These are phyloP conservation scores for Coilia nasus DNA, from an alignment of 2,797 vertebrate genomes.

Conservation along the genomic window DNA sequence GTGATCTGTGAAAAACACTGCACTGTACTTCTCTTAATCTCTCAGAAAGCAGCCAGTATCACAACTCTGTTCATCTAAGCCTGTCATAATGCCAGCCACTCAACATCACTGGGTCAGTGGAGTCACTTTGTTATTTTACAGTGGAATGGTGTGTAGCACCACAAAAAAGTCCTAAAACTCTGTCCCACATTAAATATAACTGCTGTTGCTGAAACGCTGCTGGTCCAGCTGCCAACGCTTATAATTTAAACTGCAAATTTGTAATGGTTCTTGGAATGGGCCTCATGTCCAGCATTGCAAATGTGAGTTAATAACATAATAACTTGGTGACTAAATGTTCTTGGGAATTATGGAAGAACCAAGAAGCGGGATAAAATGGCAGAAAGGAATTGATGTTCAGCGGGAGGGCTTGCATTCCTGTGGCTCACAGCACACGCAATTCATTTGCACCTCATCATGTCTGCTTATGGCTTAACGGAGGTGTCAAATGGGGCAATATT, in stretches of 20 bases:
- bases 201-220: background rate
- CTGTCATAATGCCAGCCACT: background rate
- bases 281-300: background rate
- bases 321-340: background rate
- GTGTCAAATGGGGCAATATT: background rate
- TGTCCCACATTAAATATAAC: too few species aligned
- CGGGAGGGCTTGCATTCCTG: background rate
- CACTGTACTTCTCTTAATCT: background rate
- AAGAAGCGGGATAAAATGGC: background rate
- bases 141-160: too few species aligned
- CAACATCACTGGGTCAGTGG: background rate
- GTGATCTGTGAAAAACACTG: background rate
- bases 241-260: too few species aligned
- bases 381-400: background rate
- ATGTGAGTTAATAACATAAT: background rate
- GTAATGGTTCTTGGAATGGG: too few species aligned
- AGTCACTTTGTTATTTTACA: background rate
- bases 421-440: too few species aligned
- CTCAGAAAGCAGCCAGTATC: background rate
- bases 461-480: background rate
- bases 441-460: background rate
- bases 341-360: background rate
- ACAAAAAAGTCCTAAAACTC: too few species aligned
- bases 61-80: background rate
- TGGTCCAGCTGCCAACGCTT: background rate